Base-by-base conservation (phyloP, 2,888 invertebrate species). In the Oscheius myriophilus region DNA sequence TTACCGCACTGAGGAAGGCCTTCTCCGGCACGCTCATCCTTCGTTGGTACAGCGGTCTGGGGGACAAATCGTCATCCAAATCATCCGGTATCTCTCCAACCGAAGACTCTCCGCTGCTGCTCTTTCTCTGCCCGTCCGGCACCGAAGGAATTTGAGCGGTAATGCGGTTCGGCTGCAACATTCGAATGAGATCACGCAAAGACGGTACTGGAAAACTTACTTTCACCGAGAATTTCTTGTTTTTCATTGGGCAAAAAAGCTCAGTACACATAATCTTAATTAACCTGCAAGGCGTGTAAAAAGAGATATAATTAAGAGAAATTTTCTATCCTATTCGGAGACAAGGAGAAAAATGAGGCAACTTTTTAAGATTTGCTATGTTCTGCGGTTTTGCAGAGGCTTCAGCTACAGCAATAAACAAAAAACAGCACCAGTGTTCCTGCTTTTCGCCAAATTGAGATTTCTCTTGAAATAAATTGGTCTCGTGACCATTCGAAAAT, bases 11-110 rank as follows among this genome's bases (percentile, higher is more conserved):
- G 61, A 76, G 70, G 58, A 84, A 78, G 1, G 79, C 80, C 64
- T 78, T 78, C 67, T 84, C 84, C n/a, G 82, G 83, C 11, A 84
- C 81, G 59, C 74, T 75, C 80, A 80, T 79, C 53, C 80, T 49
- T 54, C 80, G 58, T 11, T 72, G 72, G 52, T 63, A 74, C 49
- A 75, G 21, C 21, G 73, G 75, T 55, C 67, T 54, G 23, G 76
- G 72, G 9, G 63, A 71, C 18, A 72, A 7, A 33, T 65, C 71
- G n/a, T 78, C 78, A n/a, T 78, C 78, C 18, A 64, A 54, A 18
- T 71, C 72, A 21, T 76, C 73, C 52, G 67, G 64, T 16, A 57
- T 45, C 2, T 69, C 69, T 2, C 46, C 61, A 12, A 26, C 33
- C 7, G 61, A 61, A n/a, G 61, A 61, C 16, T 21, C 23, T 25